These are phyloP conservation scores for Colostygia pectinataria DNA, from an alignment of 2,888 invertebrate genomes.

Conservation along the genomic window DNA sequence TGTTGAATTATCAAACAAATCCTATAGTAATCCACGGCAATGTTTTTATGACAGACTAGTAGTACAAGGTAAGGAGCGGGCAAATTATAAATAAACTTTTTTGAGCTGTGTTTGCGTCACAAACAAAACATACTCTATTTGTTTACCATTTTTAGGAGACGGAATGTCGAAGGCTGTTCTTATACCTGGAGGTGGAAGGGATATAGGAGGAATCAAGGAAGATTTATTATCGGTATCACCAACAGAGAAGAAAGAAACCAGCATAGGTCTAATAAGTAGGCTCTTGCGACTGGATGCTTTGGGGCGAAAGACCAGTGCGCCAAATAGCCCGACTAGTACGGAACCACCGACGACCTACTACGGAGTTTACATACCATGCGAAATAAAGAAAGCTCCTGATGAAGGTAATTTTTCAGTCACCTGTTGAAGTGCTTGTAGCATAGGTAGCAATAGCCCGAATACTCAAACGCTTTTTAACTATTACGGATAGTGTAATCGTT, in stretches of 20 bases:
- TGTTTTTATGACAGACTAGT: conserved; percentile 66
- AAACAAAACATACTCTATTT: conserved; percentile 64
- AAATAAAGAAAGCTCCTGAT: conserved; percentile 77
- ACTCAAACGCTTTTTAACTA: too few species aligned
- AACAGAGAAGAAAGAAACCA: conserved; percentile 66
- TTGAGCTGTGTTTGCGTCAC: conserved; percentile 64
- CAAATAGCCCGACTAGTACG: conserved; percentile 54
- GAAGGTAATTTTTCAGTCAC: conserved; percentile 59
- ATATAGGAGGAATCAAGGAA: conserved; percentile 65
- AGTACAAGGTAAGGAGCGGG: conserved; percentile 48
- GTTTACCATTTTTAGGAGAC: conserved; percentile 31
- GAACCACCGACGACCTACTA: conserved; percentile 68
- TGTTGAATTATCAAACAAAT: conserved; percentile 42
- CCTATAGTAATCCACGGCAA: conserved; percentile 39
- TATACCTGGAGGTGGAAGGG: conserved; percentile 70
- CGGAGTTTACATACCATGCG: conserved; percentile 81
- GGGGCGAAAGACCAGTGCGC: conserved; percentile 51
- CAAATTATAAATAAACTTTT: conserved; percentile 64
- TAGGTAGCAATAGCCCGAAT: too few species aligned
- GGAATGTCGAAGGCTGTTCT: conserved; percentile 74
- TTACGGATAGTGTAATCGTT: too few species aligned
- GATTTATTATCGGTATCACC: conserved; percentile 68
- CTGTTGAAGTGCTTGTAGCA: too few species aligned
- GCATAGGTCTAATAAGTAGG: conserved; percentile 67
- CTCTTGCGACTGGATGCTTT: conserved; percentile 66